Evolutionary conservation across 1,140 invertebrate genomes (phyloP).

Genomic region (Littorina saxatilis): DNA sequence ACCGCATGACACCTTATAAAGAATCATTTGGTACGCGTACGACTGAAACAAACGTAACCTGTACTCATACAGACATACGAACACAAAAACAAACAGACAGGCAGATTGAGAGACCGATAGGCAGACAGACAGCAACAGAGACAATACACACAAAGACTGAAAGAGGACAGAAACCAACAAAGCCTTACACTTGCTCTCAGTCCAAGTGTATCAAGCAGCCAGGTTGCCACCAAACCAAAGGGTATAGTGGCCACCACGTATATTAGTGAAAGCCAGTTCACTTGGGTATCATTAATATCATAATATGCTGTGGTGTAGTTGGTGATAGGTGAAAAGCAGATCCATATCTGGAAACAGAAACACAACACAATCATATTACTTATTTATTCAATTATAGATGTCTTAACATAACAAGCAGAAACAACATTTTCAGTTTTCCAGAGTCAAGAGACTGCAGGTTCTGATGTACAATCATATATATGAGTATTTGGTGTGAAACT

Average conservation of each 20-base stretch:
- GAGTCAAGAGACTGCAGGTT: no score
- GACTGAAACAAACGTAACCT: no score
- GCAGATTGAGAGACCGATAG: background rate
- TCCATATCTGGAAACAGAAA: slow-evolving; percentile 75
- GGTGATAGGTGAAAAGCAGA: slow-evolving; percentile 77
- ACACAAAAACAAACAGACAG: background rate
- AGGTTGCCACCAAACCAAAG: slow-evolving; percentile 76
- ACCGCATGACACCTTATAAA: no score
- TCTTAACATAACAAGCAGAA: background rate
- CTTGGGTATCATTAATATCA: slow-evolving; percentile 65
- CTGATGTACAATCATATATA: no score
- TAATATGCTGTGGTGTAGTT: slow-evolving; percentile 74
- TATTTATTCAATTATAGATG: background rate
- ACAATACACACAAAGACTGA: background rate
- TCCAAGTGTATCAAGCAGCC: slow-evolving; percentile 76
- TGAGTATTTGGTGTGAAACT: no score
- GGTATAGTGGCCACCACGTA: slow-evolving; percentile 76
- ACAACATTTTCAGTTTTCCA: no score
- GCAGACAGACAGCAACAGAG: background rate
- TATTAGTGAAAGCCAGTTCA: slow-evolving; percentile 76
- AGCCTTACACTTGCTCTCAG: slow-evolving; percentile 74
- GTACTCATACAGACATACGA: no score
- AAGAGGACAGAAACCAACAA: background rate
- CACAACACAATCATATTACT: background rate
- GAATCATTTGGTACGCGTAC: no score